A percentile compares a stretch with the other conserved stretches of the same genome.
Conservation (phyloP, 2,888 invertebrate genomes). For the Piscicola geometra region DNA sequence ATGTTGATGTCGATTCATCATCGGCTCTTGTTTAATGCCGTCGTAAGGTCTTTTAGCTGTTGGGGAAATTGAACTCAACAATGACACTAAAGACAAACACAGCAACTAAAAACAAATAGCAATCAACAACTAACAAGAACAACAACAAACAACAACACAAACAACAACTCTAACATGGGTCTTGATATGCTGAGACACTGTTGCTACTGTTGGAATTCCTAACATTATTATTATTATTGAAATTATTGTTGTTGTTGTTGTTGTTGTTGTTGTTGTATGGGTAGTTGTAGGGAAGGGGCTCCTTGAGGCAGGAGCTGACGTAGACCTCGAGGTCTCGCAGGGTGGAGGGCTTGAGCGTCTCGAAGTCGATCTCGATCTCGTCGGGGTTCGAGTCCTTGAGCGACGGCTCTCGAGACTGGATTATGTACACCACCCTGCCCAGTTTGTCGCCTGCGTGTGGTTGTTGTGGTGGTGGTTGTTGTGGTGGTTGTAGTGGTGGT, state of each 20-base stretch:
- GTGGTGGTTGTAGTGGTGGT: not conserved
- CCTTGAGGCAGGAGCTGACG: constrained; percentile 85
- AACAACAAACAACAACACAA: not conserved
- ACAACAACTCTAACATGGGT: not conserved
- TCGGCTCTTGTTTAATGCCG: not conserved
- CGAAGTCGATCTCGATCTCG: constrained; percentile 99
- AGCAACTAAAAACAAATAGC: not conserved
- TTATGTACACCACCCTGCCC: constrained; percentile 95
- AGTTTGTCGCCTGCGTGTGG: constrained; percentile 82
- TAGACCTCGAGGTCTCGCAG: constrained; percentile 94
- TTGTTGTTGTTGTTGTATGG: not conserved
- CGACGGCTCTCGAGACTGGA: constrained; percentile 94
- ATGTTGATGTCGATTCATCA: constrained; percentile 4
- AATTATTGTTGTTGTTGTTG: not conserved
- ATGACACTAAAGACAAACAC: not conserved
- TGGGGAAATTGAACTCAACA: not conserved
- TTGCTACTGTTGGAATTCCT: not conserved
- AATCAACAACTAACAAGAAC: not conserved
- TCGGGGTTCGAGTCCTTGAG: constrained; percentile 89
- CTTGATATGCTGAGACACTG: not conserved
- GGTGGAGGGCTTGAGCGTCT: constrained; percentile 95
- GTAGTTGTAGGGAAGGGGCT: not conserved
- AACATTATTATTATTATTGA: not conserved
- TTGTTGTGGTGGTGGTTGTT: constrained; percentile 3
- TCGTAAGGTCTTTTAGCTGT: constrained; percentile 18